These are phyloP conservation scores for Bradypus variegatus DNA, from an alignment of 2,797 vertebrate genomes.

Conservation along the genomic window DNA sequence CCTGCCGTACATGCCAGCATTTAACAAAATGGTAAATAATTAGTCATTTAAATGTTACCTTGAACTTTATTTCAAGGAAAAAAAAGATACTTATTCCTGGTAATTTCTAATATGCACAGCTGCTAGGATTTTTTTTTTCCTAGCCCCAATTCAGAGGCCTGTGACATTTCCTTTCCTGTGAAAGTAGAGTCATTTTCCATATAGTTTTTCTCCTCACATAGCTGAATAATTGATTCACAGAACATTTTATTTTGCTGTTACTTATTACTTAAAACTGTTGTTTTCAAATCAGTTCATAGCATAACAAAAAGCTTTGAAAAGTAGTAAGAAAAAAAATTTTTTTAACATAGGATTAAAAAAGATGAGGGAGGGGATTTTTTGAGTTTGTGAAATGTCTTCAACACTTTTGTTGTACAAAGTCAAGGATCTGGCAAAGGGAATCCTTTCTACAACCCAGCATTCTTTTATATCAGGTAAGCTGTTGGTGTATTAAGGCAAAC, in stretches of 20 bases:
- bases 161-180: constrained; percentile 56
- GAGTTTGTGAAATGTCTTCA: constrained; percentile 16
- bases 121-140: constrained; percentile 47
- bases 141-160: constrained; percentile 48
- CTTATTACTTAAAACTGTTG: constrained; percentile 29
- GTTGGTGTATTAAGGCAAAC: not conserved
- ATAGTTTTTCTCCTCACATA: not conserved
- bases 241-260: constrained; percentile 19
- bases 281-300: constrained; percentile 35
- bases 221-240: constrained; percentile 16
- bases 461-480: not conserved
- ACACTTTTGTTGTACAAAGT: constrained; percentile 8
- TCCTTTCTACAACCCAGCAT: not conserved
- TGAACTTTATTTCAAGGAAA: constrained; percentile 70
- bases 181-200: constrained; percentile 53
- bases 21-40: constrained; percentile 78
- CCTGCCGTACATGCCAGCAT: constrained; percentile 67
- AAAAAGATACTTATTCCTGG: constrained; percentile 52
- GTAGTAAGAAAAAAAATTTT: constrained; percentile 20
- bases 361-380: not conserved
- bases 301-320: constrained; percentile 29
- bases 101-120: constrained; percentile 55
- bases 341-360: not conserved
- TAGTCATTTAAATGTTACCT: constrained; percentile 74
- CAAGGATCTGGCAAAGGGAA: not conserved